Evolutionary conservation across 2,113 vertebrate genomes (phyloP).

Genomic region (Gallinago paraguaiae): DNA sequence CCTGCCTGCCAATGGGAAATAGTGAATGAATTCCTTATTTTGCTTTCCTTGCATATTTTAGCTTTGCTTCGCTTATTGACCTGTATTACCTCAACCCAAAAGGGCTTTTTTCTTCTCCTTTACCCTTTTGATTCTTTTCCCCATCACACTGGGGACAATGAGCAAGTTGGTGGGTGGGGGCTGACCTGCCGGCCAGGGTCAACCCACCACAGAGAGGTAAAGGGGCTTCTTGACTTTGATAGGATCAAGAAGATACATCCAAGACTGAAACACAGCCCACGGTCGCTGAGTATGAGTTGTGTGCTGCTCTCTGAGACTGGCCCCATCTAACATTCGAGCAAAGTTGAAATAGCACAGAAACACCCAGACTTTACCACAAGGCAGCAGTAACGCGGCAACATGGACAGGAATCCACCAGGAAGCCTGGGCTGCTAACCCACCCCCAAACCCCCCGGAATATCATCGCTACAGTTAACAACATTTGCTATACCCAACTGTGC

Average conservation of each 20-base stretch:
- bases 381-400: background rate
- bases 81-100: background rate
- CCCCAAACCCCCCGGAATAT: background rate
- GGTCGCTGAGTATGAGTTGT: background rate
- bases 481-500: background rate
- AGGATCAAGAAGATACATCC: background rate
- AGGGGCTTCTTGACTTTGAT: background rate
- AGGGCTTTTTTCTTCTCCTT: background rate
- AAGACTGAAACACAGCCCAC: background rate
- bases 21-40: background rate
- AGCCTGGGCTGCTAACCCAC: background rate
- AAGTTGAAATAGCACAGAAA: background rate
- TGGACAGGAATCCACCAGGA: background rate
- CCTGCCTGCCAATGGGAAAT: background rate
- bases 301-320: background rate
- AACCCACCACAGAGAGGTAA: background rate
- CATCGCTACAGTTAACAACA: too few relatives aligned
- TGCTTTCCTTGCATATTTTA: background rate
- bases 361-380: accelerated
- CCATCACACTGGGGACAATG: background rate
- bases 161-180: background rate
- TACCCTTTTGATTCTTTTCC: background rate
- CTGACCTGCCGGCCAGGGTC: background rate
- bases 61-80: background rate
- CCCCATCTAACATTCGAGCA: background rate